Evolutionary conservation across 2,888 invertebrate species (phyloP), one percentile per base, ranked within the genome.

Genomic region (Apotomis betuletana): DNA sequence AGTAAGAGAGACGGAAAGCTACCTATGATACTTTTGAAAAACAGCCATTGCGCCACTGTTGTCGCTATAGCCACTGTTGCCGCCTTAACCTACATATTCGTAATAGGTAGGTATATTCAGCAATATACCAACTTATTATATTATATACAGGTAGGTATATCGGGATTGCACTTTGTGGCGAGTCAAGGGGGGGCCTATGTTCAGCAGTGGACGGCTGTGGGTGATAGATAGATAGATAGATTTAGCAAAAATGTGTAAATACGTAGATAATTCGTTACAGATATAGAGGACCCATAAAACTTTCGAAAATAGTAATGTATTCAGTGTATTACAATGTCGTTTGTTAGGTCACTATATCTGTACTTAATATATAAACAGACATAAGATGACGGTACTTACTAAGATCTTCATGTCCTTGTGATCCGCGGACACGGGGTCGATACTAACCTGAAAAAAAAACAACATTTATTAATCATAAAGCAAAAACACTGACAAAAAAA

Each of bases 381-480:
- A 84, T 83, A 87, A 82, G 74, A 67, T 67, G 75, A 77, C 78
- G 82, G 87, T 93, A 93, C 93, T 93, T 91, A 93, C 93, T 93
- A 93, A 92, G 80, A 93, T 93, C 83, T 93, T 93, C 93, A 93
- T 93, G 87, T 92, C 91, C 93, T 92, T 93, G 87, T 89, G 89
- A 86, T 92, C 92, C 78, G 89, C 83, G 84, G 92, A 91, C 86
- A 91, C 90, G 81, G 90, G 79, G 90, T 92, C 90, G 89, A 93
- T 93, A 93, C 93, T 93, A 93, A 93, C 93, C 93, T 93, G 87
- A 87, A 77, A 67, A 79, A 78, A 74, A 79, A 76, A 75, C 54
- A 75, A 62, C 15, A 36, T 62, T 57, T 65, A 67, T 69, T 63
- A 52, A 4, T 67, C 8, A 38, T 41, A 49, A 41, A 73, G 64